These are phyloP conservation scores for Thaumetopoea pityocampa DNA, from an alignment of 1,140 invertebrate species.

Conservation along the genomic window DNA sequence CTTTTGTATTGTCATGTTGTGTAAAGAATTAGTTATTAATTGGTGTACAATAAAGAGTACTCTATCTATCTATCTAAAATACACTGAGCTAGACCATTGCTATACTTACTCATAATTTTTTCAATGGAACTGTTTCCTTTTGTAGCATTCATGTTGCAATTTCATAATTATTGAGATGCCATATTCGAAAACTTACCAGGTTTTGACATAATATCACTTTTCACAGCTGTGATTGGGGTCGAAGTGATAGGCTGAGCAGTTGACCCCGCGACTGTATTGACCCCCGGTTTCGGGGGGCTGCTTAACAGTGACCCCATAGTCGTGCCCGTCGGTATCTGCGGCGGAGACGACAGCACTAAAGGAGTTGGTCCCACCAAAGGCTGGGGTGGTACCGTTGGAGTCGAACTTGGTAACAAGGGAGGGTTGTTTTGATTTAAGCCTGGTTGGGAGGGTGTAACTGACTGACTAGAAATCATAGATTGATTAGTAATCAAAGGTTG, in stretches of 20 bases:
- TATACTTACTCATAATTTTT: too few relatives aligned
- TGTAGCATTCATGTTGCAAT: too few relatives aligned
- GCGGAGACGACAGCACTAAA: neutral
- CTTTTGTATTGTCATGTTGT: too few relatives aligned
- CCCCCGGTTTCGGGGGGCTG: conserved; percentile 39
- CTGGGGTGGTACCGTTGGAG: conserved; percentile 5
- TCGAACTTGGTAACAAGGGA: too few relatives aligned
- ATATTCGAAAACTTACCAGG: conserved; percentile 38
- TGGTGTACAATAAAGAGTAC: too few relatives aligned
- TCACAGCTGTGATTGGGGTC: conserved; percentile 50
- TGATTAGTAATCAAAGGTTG: conserved; percentile 13
- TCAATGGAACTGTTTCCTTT: too few relatives aligned
- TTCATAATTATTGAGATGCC: too few relatives aligned
- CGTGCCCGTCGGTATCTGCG: conserved; percentile 36
- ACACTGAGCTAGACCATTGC: too few relatives aligned
- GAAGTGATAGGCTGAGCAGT: conserved; percentile 50
- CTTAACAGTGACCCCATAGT: conserved; percentile 36
- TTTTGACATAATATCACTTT: conserved; percentile 54
- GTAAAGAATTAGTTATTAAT: too few relatives aligned
- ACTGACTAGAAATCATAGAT: conserved; percentile 34
- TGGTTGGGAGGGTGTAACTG: conserved; percentile 38
- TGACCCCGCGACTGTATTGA: conserved; percentile 25
- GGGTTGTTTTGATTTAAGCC: too few relatives aligned
- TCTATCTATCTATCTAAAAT: too few relatives aligned
- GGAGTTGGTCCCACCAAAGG: neutral